These are phyloP conservation scores for Cheiracanthium punctorium DNA, from an alignment of 2,888 invertebrate species.

Conservation along the genomic window DNA sequence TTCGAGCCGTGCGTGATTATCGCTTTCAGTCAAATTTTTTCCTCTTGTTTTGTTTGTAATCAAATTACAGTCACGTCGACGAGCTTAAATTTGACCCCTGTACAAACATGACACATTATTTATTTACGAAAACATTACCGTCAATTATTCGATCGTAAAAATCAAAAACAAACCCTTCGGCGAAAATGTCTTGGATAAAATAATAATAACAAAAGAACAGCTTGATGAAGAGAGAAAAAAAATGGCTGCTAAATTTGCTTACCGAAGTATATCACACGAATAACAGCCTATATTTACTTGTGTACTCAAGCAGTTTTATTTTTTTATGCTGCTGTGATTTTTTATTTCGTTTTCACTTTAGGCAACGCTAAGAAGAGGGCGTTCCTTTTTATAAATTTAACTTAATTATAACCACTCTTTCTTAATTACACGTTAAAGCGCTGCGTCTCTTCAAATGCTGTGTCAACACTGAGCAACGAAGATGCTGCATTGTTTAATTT, in stretches of 20 bases:
- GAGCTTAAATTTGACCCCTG: constrained; percentile 40
- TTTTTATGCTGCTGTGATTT: constrained; percentile 20
- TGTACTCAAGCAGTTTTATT: constrained; percentile 53
- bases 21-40: background rate
- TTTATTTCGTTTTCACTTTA: constrained; percentile 67
- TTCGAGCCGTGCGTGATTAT: background rate
- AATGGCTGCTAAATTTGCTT: constrained; percentile 57
- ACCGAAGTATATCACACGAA: constrained; percentile 64
- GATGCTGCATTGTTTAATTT: constrained; percentile 69
- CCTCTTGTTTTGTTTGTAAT: constrained; percentile 39
- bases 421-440: constrained; percentile 68
- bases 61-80: constrained; percentile 58
- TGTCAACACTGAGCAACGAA: constrained; percentile 61
- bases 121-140: constrained; percentile 69
- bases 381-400: constrained; percentile 68
- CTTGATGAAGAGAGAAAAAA: constrained; percentile 36
- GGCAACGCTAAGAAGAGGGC: constrained; percentile 53
- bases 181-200: constrained; percentile 48
- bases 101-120: constrained; percentile 66
- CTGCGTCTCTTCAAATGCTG: constrained; percentile 61
- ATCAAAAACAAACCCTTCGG: constrained; percentile 36
- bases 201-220: constrained; percentile 65
- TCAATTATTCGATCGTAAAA: constrained; percentile 66
- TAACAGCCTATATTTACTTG: constrained; percentile 64
- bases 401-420: constrained; percentile 69